Evolutionary conservation across 1,140 invertebrate genomes (phyloP).

Genomic region (Lepidurus packardi): DNA sequence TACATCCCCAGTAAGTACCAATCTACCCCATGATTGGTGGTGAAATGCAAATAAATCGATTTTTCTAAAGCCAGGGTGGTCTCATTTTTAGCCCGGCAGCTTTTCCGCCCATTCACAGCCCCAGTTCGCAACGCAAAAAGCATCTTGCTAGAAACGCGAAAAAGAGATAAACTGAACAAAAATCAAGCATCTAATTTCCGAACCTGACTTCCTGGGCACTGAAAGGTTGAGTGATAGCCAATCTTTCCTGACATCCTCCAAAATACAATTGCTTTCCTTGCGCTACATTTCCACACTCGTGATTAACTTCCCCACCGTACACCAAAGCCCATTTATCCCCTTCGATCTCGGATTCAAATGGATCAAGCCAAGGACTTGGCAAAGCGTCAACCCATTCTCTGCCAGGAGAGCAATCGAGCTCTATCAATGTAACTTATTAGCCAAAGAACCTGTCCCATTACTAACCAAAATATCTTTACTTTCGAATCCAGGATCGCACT

Average conservation of each 20-base stretch:
- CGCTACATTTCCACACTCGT: constrained; percentile 47
- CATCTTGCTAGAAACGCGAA: constrained; percentile 30
- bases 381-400: constrained; percentile 26
- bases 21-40: constrained; percentile 43
- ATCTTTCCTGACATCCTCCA: constrained; percentile 47
- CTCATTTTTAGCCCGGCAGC: constrained; percentile 41
- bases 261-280: constrained; percentile 50
- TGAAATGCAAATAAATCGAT: neutral
- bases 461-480: constrained; percentile 40
- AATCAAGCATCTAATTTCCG: constrained; percentile 26
- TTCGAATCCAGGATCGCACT: constrained; percentile 45
- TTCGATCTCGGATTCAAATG: constrained; percentile 42
- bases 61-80: neutral
- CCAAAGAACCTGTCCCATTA: constrained; percentile 40
- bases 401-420: constrained; percentile 11
- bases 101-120: neutral
- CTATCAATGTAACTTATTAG: constrained; percentile 32
- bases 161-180: constrained; percentile 16
- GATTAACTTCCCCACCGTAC: constrained; percentile 46
- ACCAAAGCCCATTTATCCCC: constrained; percentile 43
- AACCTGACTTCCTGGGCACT: constrained; percentile 44
- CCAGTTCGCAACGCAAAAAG: neutral
- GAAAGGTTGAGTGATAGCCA: constrained; percentile 46
- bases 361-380: constrained; percentile 44
- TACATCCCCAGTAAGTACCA: constrained; percentile 48